Evolutionary conservation across 2,888 invertebrate genomes (phyloP).

Genomic region (Pristionchus exspectatus): DNA sequence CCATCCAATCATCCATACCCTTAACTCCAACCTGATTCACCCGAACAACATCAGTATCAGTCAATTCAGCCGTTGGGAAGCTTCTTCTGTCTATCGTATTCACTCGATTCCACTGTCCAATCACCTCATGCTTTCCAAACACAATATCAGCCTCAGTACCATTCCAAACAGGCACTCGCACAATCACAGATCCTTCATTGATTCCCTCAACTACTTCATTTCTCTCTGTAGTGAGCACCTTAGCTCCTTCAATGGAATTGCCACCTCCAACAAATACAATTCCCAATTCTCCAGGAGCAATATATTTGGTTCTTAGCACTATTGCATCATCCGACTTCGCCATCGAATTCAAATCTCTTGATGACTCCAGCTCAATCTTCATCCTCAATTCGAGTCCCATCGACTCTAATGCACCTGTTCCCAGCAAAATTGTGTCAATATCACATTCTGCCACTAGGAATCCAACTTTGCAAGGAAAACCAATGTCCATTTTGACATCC

Average conservation of each 20-base stretch:
- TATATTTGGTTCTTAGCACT: neutral
- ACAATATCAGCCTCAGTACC: neutral
- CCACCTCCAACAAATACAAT: neutral
- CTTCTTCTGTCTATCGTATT: neutral
- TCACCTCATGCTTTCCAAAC: conserved; percentile 1
- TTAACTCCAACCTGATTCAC: neutral
- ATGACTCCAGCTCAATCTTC: neutral
- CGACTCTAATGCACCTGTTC: no score
- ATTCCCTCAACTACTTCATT: neutral
- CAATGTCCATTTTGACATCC: no score
- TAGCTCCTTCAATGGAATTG: neutral
- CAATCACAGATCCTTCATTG: neutral
- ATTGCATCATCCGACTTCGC: neutral
- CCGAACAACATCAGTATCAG: neutral
- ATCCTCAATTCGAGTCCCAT: neutral
- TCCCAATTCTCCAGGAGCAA: neutral
- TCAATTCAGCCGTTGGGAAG: no score
- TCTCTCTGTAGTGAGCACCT: neutral
- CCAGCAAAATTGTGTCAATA: neutral
- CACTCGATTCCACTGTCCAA: neutral
- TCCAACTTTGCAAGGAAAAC: neutral
- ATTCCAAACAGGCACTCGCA: conserved; percentile 1
- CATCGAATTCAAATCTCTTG: neutral
- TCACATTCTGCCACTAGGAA: neutral
- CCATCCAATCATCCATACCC: neutral